Evolutionary conservation across 92 coral and sea anemone genomes (phyloP).

Genomic region (Desmophyllum pertusum): DNA sequence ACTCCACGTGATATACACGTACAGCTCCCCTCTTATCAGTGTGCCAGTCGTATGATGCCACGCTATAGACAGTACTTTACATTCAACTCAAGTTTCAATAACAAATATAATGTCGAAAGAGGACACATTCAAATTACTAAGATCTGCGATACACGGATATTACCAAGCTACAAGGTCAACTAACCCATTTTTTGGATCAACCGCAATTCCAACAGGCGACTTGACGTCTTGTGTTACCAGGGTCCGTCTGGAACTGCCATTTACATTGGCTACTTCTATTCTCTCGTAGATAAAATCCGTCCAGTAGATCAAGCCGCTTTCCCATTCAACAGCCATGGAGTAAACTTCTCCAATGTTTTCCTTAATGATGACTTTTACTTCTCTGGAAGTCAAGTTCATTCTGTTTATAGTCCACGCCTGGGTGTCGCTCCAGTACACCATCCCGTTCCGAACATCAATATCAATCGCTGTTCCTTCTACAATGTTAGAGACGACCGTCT

Average conservation of each 20-base stretch:
- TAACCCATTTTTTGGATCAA: constrained; percentile 74
- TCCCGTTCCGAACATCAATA: constrained; percentile 58
- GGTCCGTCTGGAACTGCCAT: constrained; percentile 50
- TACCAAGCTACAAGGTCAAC: neutral
- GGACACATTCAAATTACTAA: too few relatives aligned
- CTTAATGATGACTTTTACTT: constrained; percentile 32
- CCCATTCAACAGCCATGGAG: constrained; percentile 53
- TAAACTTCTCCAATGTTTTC: constrained; percentile 36
- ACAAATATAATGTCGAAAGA: too few relatives aligned
- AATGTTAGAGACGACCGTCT: constrained; percentile 20
- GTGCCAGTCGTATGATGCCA: too few relatives aligned
- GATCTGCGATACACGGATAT: too few relatives aligned
- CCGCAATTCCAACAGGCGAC: constrained; percentile 61
- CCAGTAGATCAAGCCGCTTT: constrained; percentile 61
- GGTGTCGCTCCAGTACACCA: constrained; percentile 68
- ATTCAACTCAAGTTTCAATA: too few relatives aligned
- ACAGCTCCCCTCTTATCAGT: too few relatives aligned
- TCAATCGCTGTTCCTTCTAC: constrained; percentile 51
- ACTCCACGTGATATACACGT: too few relatives aligned
- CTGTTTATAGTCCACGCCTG: constrained; percentile 45
- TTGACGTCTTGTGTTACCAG: constrained; percentile 30
- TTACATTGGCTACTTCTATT: constrained; percentile 54
- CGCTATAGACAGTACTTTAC: too few relatives aligned
- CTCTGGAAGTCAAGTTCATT: constrained; percentile 59
- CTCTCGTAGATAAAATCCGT: constrained; percentile 41